Conservation (phyloP, 92 coral and sea anemone species). For the Isaurus tuberculatus region DNA sequence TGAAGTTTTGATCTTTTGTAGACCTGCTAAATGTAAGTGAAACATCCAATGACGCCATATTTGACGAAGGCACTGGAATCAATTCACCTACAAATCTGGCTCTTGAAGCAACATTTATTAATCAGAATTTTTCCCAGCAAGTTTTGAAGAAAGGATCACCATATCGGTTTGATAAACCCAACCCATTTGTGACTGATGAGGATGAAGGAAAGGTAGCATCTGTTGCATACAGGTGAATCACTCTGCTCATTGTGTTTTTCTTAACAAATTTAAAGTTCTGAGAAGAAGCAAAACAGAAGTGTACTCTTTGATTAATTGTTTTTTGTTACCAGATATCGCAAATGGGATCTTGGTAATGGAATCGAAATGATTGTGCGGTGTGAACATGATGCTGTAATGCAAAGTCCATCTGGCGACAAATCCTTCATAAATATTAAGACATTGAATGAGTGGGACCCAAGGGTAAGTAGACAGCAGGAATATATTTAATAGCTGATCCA, state of each 20-base stretch:
- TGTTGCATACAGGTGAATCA: conserved; percentile 87
- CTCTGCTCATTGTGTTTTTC: neutral
- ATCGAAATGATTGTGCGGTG: conserved; percentile 92
- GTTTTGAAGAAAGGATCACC: conserved; percentile 73
- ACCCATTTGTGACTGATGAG: conserved; percentile 93
- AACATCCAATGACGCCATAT: conserved; percentile 89
- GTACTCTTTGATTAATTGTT: neutral
- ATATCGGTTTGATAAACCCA: conserved; percentile 75
- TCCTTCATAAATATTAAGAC: conserved; percentile 85
- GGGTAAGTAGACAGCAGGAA: too few species aligned
- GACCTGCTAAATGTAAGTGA: conserved; percentile 97
- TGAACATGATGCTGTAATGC: conserved; percentile 93
- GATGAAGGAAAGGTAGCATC: conserved; percentile 91
- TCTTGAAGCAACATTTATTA: conserved; percentile 96
- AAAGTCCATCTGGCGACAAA: conserved; percentile 83
- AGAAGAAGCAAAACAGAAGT: too few species aligned
- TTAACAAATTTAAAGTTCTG: neutral
- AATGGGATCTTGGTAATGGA: conserved; percentile 98
- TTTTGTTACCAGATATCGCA: conserved; percentile 79
- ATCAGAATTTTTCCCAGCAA: conserved; percentile 99
- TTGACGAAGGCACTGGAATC: conserved; percentile 93
- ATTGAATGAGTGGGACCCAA: conserved; percentile 97
- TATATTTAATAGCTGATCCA: too few species aligned
- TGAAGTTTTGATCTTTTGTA: conserved; percentile 24
- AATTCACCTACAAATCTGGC: conserved; percentile 96